Evolutionary conservation across 1,140 invertebrate genomes (phyloP).

Genomic region (Saxidomus purpurata): DNA sequence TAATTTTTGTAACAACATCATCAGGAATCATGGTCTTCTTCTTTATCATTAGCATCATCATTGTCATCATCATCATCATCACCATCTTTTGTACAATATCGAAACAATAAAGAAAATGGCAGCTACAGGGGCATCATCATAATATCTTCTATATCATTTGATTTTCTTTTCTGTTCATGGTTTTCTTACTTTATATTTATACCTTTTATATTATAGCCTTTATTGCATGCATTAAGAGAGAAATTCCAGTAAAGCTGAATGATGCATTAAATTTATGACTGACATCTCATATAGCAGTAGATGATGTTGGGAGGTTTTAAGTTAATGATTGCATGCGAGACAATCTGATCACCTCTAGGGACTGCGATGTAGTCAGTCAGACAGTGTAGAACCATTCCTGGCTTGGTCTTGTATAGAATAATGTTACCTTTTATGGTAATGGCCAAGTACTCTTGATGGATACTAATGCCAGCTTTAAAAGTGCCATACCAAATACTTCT

Average conservation of each 20-base stretch:
- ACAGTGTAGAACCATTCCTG: background rate
- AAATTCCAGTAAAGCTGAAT: background rate
- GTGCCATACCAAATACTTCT: no score
- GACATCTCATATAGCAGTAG: background rate
- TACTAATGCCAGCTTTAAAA: no score
- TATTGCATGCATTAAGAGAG: background rate
- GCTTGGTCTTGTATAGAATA: background rate
- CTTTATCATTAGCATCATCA: no score
- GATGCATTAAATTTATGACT: background rate
- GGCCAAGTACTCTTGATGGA: no score
- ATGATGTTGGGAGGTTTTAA: background rate
- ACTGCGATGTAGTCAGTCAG: background rate
- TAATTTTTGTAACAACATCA: no score
- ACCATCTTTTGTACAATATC: background rate
- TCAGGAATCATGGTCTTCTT: no score
- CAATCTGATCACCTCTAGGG: background rate
- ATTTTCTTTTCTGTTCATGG: no score
- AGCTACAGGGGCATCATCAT: no score
- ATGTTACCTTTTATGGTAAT: background rate
- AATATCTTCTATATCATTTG: no score
- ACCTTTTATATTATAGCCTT: background rate
- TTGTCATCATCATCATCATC: constrained; percentile 2
- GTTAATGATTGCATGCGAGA: background rate
- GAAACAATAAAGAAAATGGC: no score
- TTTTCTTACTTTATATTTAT: no score